A percentile compares a stretch with the other conserved stretches of the same genome.
Evolutionary conservation across 2,888 invertebrate species (phyloP).

Genomic region (Drosophila quinaria): DNA sequence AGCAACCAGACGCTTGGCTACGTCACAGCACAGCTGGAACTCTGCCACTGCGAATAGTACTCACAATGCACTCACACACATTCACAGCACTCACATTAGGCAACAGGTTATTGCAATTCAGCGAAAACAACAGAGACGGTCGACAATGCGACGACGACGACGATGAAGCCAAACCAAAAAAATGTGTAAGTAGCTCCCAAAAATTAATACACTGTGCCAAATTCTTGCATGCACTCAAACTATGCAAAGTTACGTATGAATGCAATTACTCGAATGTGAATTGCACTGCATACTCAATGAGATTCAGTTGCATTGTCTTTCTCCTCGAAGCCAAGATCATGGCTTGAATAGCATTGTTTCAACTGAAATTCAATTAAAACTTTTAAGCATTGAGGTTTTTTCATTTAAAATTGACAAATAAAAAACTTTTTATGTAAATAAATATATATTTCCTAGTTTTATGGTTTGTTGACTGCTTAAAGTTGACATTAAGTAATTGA

Average conservation of each 20-base stretch:
- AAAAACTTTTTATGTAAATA: too few species aligned
- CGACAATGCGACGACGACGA: conserved; percentile 56
- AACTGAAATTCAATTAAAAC: neutral
- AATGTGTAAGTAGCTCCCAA: conserved; percentile 75
- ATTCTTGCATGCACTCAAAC: conserved; percentile 35
- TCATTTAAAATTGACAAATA: too few species aligned
- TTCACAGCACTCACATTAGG: conserved; percentile 65
- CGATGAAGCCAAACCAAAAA: conserved; percentile 29
- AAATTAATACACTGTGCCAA: conserved; percentile 71
- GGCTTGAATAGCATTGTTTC: neutral
- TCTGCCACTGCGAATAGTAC: conserved; percentile 39
- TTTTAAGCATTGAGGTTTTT: neutral
- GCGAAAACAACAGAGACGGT: conserved; percentile 70
- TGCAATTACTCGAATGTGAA: neutral
- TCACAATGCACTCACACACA: conserved; percentile 11
- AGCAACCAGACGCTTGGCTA: conserved; percentile 52
- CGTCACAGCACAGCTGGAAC: conserved; percentile 44
- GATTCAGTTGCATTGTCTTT: conserved; percentile 18
- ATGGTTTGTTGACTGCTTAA: too few species aligned
- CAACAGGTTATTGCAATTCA: conserved; percentile 83
- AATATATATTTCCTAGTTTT: too few species aligned
- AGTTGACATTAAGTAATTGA: too few species aligned
- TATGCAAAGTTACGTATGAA: conserved; percentile 17
- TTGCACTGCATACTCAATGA: conserved; percentile 2
- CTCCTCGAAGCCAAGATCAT: neutral